phyloP scores from a whole-genome alignment of 2,888 invertebrate genomes.

The Napeogenes sylphis region DNA sequence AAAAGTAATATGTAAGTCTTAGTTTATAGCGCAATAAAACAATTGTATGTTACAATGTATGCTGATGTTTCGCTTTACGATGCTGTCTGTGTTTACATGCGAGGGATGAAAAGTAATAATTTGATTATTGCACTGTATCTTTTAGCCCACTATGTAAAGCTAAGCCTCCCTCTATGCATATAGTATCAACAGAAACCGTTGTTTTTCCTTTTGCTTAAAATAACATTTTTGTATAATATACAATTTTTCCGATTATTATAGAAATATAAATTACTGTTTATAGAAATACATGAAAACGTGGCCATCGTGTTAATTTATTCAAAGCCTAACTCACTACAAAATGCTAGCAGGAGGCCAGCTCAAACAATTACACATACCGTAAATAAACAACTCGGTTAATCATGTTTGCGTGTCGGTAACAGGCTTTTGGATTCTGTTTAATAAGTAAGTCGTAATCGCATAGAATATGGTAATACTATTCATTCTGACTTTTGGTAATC shows the following conservation, averaged over 20 bases:
- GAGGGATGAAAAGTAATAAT: too few relatives aligned
- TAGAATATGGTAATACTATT: background rate
- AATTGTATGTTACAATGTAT: constrained; percentile 44
- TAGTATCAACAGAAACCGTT: too few relatives aligned
- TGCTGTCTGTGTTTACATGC: constrained; percentile 10
- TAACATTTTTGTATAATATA: too few relatives aligned
- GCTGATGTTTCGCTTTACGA: constrained; percentile 46
- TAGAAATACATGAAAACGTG: background rate
- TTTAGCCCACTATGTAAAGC: too few relatives aligned
- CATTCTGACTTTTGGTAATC: too few relatives aligned
- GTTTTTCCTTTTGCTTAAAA: too few relatives aligned
- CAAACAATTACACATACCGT: constrained; percentile 16
- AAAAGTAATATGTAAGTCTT: background rate
- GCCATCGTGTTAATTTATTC: background rate
- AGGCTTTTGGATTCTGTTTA: constrained; percentile 1
- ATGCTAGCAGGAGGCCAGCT: constrained; percentile 12
- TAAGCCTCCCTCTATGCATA: too few relatives aligned
- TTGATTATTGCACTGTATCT: too few relatives aligned
- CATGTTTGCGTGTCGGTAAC: constrained; percentile 12
- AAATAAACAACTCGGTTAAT: constrained; percentile 17
- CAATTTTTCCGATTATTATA: too few relatives aligned
- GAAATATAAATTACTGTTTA: background rate
- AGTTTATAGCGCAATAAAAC: constrained; percentile 44
- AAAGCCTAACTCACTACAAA: constrained; percentile 7
- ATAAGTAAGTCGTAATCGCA: constrained; percentile 3